Base-by-base conservation (phyloP, 1,140 invertebrate genomes). In the Limonius californicus region DNA sequence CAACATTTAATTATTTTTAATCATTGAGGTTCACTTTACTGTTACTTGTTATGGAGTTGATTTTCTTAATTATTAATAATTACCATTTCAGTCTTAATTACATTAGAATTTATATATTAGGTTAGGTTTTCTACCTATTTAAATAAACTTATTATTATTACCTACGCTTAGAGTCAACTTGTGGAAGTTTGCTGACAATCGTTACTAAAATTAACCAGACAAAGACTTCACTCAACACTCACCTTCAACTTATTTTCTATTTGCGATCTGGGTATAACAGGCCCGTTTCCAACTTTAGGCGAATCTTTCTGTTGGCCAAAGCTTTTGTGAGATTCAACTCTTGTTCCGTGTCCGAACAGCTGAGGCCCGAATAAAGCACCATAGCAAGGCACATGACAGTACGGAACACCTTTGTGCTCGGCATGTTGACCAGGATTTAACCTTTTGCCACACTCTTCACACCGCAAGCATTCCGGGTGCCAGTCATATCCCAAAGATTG, bases 401-500 rank as follows among this genome's bases (percentile, higher is more conserved):
- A 95, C 39, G 93, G 92, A 58, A 92, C 89, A 56, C 90, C 90
- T 80, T 95, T 93, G 75, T 94, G 91, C 89, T 95, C 92, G 55
- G 90, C 90, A 82, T 95, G 92, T 73, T 90, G 88, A 23, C 93
- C 93, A 60, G 91, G 88, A 76, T 93, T 88, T 32, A 96, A 78
- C n/a, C 91, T 83, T 77, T 95, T 95, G 4, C 89, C 89, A 78
- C 93, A 96, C 78, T 95, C 93, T 72, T 90, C 88, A 77, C 93
- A 96, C 60, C 88, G 82, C 64, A 96, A 82, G 81, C 93, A 95
- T 75, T 92, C 89, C 47, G 91, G 88, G 83, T 95, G 93, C 92
- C 93, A 96, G 74, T 95, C 92, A 74, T 94, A 94, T 16, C 93
- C 93, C 45, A 95, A 76, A 2, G 92, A 95, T 72, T 93, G 89